phyloP scores from a whole-genome alignment of 2,888 invertebrate species.

The Bimastos eiseni region DNA sequence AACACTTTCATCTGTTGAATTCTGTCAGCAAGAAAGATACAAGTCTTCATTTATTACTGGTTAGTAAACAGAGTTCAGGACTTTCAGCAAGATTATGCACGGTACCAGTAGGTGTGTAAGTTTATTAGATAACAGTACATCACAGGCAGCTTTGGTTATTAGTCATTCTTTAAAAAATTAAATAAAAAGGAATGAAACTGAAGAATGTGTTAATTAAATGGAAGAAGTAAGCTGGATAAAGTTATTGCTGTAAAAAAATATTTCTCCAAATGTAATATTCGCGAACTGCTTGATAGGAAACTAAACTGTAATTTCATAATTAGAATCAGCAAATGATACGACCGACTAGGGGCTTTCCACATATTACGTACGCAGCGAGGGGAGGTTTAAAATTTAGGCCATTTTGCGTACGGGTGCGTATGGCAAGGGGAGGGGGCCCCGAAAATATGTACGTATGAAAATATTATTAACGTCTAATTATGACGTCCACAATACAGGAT shows the following conservation, averaged over 20 bases:
- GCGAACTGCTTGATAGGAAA: background rate
- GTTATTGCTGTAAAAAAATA: background rate
- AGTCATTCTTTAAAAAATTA: background rate
- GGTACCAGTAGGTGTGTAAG: background rate
- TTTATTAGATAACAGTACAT: background rate
- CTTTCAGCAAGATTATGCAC: background rate
- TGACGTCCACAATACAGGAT: no score
- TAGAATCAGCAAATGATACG: background rate
- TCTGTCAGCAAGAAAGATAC: background rate
- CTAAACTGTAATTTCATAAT: background rate
- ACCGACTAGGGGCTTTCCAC: no score
- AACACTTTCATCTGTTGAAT: background rate
- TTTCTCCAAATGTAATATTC: background rate
- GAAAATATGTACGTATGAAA: no score
- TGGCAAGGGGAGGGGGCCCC: no score
- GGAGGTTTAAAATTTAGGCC: no score
- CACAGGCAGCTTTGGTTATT: background rate
- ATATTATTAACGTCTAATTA: no score
- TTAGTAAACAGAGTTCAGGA: background rate
- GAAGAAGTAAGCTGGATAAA: background rate
- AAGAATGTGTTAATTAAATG: background rate
- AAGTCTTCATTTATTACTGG: background rate
- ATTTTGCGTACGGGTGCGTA: no score
- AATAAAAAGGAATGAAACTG: background rate
- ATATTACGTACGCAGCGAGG: no score